Base-by-base conservation (phyloP, 2,888 invertebrate species). In the Oithona nana region DNA sequence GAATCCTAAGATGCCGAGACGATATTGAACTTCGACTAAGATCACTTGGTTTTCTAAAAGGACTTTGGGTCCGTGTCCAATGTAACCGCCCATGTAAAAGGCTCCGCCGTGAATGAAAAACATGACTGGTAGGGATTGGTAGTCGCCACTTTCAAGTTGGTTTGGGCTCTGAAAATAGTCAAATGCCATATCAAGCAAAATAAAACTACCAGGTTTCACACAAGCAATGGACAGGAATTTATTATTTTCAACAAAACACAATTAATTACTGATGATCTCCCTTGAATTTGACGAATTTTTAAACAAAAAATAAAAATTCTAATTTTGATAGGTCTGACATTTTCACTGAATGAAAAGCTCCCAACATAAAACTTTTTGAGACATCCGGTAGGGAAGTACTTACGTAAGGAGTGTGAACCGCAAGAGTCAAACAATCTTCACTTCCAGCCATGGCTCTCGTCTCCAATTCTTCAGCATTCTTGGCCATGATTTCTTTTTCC, bases 31-130 rank as follows among this genome's bases (percentile, higher is more conserved):
- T 11, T 54, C 54, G 13, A 54, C 54, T 26, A 54, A 29, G 24
- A 57, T 24, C 3, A 57, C 20, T 8, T 59, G n/a, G 13, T 39
- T 20, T 48, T 59, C 59, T 24, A 59, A 28, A 8, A 59, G 59
- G 24, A 31, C 28, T 20, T 48, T 48, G 26, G 59, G 59, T 4
- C 59, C 59, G 13, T n/a, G n/a, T 1, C 39, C 59, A 3, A 48
- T 22, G 39, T 59, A 59, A 8, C 24, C 28, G n/a, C 59, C 59
- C 20, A 59, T 20, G 8, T 31, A 31, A 16, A 59, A 59, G 20
- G 59, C 59, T 48, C 59, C 59, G n/a, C 59, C 59, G 28, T 59
- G 59, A 24, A 59, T 39, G 59, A 26, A 59, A 20, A 59, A 30
- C 20, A 59, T 22, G 11, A 59, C 59, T 3, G 59, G 59, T n/a